phyloP scores from a whole-genome alignment of 2,797 vertebrate species.

The Urophycis tenuis region DNA sequence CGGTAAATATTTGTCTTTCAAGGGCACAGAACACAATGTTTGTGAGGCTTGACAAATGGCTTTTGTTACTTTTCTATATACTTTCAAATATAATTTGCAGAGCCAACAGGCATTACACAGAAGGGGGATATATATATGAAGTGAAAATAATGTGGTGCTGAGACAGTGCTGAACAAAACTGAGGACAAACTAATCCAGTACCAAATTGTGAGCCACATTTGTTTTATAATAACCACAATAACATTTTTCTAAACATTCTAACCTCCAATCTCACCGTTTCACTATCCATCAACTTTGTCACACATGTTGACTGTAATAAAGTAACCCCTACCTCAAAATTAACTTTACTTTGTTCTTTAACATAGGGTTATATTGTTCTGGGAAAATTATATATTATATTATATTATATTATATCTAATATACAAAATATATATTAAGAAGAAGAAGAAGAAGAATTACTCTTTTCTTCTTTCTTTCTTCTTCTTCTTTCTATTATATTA shows the following conservation, averaged over 20 bases:
- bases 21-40: not conserved
- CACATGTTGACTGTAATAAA: too few species aligned
- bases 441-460: too few species aligned
- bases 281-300: not conserved
- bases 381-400: too few species aligned
- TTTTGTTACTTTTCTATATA: not conserved
- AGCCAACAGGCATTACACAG: not conserved
- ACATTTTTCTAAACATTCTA: not conserved
- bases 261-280: not conserved
- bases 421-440: too few species aligned
- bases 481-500: too few species aligned
- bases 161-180: not conserved
- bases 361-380: too few species aligned
- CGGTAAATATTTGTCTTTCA: conserved; percentile 38
- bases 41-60: not conserved
- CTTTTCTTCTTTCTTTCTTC: too few species aligned
- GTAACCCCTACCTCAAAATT: not conserved
- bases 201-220: not conserved
- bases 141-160: not conserved
- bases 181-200: not conserved
- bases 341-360: not conserved
- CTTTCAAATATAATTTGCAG: not conserved
- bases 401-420: too few species aligned
- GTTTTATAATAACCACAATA: too few species aligned
- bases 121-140: not conserved